These are phyloP conservation scores for Acrocera orbiculus DNA, from an alignment of 2,888 invertebrate species.

Conservation along the genomic window DNA sequence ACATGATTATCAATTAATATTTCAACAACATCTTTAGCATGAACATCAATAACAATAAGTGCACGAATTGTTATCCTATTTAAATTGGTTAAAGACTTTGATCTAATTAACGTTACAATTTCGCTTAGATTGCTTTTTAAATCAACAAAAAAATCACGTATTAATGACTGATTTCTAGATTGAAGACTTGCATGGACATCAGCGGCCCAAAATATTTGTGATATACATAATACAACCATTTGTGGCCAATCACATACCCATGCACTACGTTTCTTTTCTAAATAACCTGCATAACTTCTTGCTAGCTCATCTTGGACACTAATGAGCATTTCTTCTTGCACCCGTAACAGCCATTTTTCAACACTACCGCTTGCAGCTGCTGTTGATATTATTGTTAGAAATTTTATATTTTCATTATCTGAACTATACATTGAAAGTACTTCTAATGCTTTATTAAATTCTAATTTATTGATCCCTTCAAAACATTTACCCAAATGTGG, in stretches of 20 bases:
- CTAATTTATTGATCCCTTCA: slow-evolving; percentile 42
- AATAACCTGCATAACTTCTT: slow-evolving; percentile 29
- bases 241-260: slow-evolving; percentile 46
- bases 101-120: slow-evolving; percentile 40
- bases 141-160: slow-evolving; percentile 32
- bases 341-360: slow-evolving; percentile 46
- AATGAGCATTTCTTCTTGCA: slow-evolving; percentile 43
- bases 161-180: slow-evolving; percentile 28
- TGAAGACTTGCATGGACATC: slow-evolving; percentile 38
- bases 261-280: slow-evolving; percentile 28
- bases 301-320: slow-evolving; percentile 34
- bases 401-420: slow-evolving; percentile 38
- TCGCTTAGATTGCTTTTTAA: slow-evolving; percentile 35
- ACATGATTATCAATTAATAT: slow-evolving; percentile 36
- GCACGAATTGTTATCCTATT: slow-evolving; percentile 48
- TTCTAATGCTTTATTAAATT: slow-evolving; percentile 33
- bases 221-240: slow-evolving; percentile 41
- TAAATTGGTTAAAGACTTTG: slow-evolving; percentile 37
- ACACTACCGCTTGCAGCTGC: slow-evolving; percentile 39
- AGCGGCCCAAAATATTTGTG: slow-evolving; percentile 48
- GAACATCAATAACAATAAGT: slow-evolving; percentile 52
- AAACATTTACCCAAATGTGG: slow-evolving; percentile 52
- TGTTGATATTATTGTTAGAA: slow-evolving; percentile 35
- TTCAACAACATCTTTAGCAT: slow-evolving; percentile 48
- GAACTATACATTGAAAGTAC: slow-evolving; percentile 43